A percentile compares a stretch with the other conserved stretches of the same genome.
These are phyloP conservation scores for Botia almorhae DNA, from an alignment of 2,797 vertebrate genomes.

Conservation along the genomic window DNA sequence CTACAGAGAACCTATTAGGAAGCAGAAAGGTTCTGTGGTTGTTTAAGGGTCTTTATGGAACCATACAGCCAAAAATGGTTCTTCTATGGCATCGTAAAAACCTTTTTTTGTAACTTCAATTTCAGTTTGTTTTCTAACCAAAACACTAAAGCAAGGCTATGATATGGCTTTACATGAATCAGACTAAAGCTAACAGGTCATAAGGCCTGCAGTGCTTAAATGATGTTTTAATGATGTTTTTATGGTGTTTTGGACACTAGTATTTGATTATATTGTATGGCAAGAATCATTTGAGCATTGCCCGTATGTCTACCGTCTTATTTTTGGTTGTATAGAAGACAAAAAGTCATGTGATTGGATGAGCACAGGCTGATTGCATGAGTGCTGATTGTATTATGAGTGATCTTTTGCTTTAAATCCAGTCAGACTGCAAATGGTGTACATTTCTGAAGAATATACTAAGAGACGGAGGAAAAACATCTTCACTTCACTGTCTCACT, in stretches of 20 bases:
- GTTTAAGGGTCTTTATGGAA: too few species aligned
- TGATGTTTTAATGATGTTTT: too few species aligned
- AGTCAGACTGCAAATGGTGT: background rate
- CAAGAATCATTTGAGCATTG: too few species aligned
- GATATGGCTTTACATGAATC: background rate
- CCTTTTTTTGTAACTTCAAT: background rate
- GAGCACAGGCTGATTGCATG: too few species aligned
- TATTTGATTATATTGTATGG: too few species aligned
- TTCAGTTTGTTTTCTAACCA: background rate
- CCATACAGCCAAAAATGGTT: too few species aligned
- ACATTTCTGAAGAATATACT: background rate
- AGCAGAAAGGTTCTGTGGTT: too few species aligned
- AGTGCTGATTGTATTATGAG: too few species aligned
- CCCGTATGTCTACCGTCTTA: background rate
- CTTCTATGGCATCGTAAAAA: too few species aligned
- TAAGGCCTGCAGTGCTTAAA: background rate
- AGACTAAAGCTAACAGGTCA: background rate
- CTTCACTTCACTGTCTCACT: slow-evolving; percentile 30
- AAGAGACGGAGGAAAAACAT: slow-evolving; percentile 29
- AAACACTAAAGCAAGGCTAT: background rate
- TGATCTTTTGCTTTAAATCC: background rate
- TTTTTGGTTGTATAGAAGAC: background rate
- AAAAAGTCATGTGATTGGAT: background rate
- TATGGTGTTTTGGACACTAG: too few species aligned
- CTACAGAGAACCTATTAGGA: too few species aligned